phyloP scores from a whole-genome alignment of 2,113 vertebrate species.

The Leucoraja erinaceus region DNA sequence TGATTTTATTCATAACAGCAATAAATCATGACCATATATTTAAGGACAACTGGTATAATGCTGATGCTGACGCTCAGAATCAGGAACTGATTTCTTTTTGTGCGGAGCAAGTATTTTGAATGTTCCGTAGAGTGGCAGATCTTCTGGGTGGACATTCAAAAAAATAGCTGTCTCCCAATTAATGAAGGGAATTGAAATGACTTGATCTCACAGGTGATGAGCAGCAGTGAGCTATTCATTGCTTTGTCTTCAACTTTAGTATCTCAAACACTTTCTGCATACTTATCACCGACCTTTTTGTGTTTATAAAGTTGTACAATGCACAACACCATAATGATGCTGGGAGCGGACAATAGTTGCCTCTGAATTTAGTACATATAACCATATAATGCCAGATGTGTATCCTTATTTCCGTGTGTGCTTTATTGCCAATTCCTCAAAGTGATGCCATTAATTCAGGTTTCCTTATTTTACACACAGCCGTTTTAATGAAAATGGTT shows the following conservation, averaged over 20 bases:
- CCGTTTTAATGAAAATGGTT: neutral
- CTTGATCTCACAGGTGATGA: neutral
- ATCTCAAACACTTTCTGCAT: neutral
- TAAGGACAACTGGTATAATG: too few species aligned
- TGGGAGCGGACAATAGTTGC: neutral
- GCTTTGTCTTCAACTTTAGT: neutral
- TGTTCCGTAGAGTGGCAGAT: neutral
- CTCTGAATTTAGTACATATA: neutral
- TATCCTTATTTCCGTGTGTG: neutral
- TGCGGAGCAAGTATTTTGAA: too few species aligned
- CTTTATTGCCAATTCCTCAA: neutral
- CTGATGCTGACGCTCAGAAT: too few species aligned
- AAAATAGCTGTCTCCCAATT: neutral
- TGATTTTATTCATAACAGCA: too few species aligned
- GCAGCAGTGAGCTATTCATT: neutral
- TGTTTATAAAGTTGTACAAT: neutral
- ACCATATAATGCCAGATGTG: neutral
- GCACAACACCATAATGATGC: neutral
- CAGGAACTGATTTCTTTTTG: too few species aligned
- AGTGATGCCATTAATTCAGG: neutral
- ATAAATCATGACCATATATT: too few species aligned
- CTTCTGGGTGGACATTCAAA: neutral
- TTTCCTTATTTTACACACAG: neutral
- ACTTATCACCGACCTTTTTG: neutral
- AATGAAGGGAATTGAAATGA: neutral